These are phyloP conservation scores for Psix sp. DNA, from an alignment of 1,140 invertebrate species.

Conservation along the genomic window DNA sequence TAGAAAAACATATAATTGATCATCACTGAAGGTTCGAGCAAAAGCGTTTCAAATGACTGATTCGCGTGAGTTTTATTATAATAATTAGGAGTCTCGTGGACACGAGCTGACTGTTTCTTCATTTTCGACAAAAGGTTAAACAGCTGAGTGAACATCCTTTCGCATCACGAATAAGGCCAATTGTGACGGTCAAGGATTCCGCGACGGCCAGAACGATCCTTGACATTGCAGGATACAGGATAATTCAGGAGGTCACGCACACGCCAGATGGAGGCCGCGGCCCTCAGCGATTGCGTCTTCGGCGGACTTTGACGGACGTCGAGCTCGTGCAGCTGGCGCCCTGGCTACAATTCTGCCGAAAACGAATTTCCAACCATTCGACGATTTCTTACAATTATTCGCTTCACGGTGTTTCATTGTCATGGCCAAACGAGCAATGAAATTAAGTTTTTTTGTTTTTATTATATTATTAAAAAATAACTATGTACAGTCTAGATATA, in stretches of 20 bases:
- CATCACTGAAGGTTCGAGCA: no score
- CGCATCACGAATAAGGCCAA: slow-evolving; percentile 13
- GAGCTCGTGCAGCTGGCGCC: slow-evolving; percentile 67
- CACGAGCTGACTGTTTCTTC: slow-evolving; percentile 4
- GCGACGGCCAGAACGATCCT: slow-evolving; percentile 61
- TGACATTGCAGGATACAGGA: slow-evolving; percentile 65
- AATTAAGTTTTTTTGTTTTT: no score
- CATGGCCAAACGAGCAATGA: no score
- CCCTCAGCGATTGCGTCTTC: slow-evolving; percentile 52
- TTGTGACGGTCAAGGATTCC: slow-evolving; percentile 57
- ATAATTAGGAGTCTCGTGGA: slow-evolving; percentile 26
- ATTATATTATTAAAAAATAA: no score
- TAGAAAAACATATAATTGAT: no score
- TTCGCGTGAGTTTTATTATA: slow-evolving; percentile 24
- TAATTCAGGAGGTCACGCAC: slow-evolving; percentile 76
- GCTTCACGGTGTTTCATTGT: background rate
- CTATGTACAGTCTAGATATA: no score
- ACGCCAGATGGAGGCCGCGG: slow-evolving; percentile 73
- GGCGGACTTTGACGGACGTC: slow-evolving; percentile 58
- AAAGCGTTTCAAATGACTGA: background rate
- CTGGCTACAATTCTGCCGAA: slow-evolving; percentile 37
- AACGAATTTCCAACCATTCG: slow-evolving; percentile 28
- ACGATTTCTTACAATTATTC: slow-evolving; percentile 16
- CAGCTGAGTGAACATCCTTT: slow-evolving; percentile 42
- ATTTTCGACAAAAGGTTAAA: slow-evolving; percentile 37